Conservation (phyloP, 2,113 vertebrate genomes). For the Sorex araneus region DNA sequence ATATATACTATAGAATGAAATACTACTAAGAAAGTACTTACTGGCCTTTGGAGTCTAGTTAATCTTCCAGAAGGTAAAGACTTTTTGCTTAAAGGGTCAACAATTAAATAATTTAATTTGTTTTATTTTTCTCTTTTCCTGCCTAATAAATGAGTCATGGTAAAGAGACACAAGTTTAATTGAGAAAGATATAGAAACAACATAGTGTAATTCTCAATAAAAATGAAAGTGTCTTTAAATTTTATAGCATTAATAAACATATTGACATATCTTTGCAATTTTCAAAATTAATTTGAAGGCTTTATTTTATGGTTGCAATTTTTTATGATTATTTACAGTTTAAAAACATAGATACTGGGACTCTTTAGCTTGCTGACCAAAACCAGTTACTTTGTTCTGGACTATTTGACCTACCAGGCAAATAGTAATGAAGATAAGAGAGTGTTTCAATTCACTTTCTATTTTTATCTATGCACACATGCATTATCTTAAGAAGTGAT, state of each 20-base stretch:
- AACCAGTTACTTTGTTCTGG: slow-evolving; percentile 71
- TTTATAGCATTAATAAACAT: slow-evolving; percentile 71
- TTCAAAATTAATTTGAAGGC: slow-evolving; percentile 73
- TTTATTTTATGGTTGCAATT: slow-evolving; percentile 22
- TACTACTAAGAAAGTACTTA: slow-evolving; percentile 30
- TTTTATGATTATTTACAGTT: slow-evolving; percentile 43
- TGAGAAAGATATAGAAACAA: slow-evolving; percentile 21
- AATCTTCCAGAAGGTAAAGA: not conserved
- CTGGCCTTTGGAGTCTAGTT: not conserved
- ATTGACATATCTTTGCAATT: slow-evolving; percentile 50
- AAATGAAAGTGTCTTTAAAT: slow-evolving; percentile 60
- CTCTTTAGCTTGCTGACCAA: slow-evolving; percentile 60
- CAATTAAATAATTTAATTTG: slow-evolving; percentile 23
- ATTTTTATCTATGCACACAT: slow-evolving; percentile 49
- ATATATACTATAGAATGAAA: not conserved
- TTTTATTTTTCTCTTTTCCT: slow-evolving; percentile 1
- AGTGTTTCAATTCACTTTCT: slow-evolving; percentile 25
- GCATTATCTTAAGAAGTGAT: not conserved
- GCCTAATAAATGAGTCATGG: slow-evolving; percentile 34
- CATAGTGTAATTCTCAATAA: not conserved
- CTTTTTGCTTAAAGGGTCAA: slow-evolving; percentile 5
- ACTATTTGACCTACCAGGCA: slow-evolving; percentile 34
- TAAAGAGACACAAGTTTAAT: slow-evolving; percentile 24
- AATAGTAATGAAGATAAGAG: slow-evolving; percentile 44
- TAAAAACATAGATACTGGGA: slow-evolving; percentile 59